Evolutionary conservation across 2,113 vertebrate genomes (phyloP).

Genomic region (Cyprinus carpio): DNA sequence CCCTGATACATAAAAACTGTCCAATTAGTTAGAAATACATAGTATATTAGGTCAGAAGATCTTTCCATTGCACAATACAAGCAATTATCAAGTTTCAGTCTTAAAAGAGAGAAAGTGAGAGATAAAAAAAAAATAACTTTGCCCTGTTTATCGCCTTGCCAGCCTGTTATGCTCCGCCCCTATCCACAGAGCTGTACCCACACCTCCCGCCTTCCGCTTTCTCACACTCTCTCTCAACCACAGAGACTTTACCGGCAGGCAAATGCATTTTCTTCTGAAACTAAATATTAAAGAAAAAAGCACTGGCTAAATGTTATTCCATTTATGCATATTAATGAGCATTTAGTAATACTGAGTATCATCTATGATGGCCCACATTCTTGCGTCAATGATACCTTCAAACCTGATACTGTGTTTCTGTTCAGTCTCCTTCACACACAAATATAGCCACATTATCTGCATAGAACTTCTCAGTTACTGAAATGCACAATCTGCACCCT

Average conservation of each 20-base stretch:
- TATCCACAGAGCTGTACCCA: constrained; percentile 55
- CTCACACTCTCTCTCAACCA: constrained; percentile 48
- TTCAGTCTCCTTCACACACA: not conserved
- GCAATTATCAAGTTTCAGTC: not conserved
- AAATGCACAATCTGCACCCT: not conserved
- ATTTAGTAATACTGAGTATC: not conserved
- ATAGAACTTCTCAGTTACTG: not conserved
- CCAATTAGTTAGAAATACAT: not conserved
- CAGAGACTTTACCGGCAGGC: constrained; percentile 35
- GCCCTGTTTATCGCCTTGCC: constrained; percentile 42
- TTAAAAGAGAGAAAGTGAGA: not conserved
- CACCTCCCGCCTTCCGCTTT: constrained; percentile 54
- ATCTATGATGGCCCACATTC: not conserved
- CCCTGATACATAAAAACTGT: not conserved
- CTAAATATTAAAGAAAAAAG: not conserved
- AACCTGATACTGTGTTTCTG: not conserved
- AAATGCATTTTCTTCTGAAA: not conserved
- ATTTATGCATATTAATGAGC: not conserved
- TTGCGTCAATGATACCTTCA: not conserved
- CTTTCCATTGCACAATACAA: not conserved
- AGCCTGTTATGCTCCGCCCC: constrained; percentile 39
- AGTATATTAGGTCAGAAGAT: not conserved
- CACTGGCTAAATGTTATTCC: not conserved
- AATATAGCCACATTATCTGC: not conserved
- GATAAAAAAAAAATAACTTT: not conserved